Evolutionary conservation across 2,797 vertebrate species (phyloP).

Genomic region (Pelodytes ibericus): DNA sequence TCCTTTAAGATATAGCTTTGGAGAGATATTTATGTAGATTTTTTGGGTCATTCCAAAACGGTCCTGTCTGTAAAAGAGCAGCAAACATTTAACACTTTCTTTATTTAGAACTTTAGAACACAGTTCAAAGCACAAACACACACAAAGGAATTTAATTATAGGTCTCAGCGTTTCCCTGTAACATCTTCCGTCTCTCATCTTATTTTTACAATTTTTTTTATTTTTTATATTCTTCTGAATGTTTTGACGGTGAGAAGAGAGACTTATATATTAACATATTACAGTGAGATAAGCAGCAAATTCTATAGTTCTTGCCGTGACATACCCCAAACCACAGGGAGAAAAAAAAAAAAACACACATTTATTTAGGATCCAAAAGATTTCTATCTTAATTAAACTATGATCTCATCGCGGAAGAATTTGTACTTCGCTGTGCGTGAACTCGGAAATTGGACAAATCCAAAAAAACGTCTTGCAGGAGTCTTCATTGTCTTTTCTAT

Average conservation of each 20-base stretch:
- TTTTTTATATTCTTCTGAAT: background rate
- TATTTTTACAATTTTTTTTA: background rate
- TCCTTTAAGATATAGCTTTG: background rate
- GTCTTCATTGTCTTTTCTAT: conserved; percentile 14
- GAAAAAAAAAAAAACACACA: conserved; percentile 37
- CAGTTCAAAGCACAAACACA: conserved; percentile 19
- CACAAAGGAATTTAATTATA: conserved; percentile 35
- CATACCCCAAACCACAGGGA: conserved; percentile 4
- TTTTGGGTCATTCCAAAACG: conserved; percentile 20
- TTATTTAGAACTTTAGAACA: conserved; percentile 37
- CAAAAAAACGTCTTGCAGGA: conserved; percentile 14
- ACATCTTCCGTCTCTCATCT: conserved; percentile 3
- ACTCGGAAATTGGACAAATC: conserved; percentile 39
- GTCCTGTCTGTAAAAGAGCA: conserved; percentile 17
- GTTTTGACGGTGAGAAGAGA: background rate
- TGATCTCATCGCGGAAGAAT: conserved; percentile 38
- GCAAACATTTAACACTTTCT: conserved; percentile 32
- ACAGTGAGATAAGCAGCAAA: conserved; percentile 9
- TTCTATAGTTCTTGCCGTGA: conserved; percentile 16
- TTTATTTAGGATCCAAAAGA: conserved; percentile 49
- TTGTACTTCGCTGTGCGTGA: conserved; percentile 16
- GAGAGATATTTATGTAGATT: conserved; percentile 20
- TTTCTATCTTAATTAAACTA: conserved; percentile 47
- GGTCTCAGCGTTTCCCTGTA: conserved; percentile 7
- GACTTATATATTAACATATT: background rate